Percentiles rank a stretch among this genome's conserved stretches.
phyloP scores from a whole-genome alignment of 2,797 vertebrate genomes.

The Hirundo rustica region DNA sequence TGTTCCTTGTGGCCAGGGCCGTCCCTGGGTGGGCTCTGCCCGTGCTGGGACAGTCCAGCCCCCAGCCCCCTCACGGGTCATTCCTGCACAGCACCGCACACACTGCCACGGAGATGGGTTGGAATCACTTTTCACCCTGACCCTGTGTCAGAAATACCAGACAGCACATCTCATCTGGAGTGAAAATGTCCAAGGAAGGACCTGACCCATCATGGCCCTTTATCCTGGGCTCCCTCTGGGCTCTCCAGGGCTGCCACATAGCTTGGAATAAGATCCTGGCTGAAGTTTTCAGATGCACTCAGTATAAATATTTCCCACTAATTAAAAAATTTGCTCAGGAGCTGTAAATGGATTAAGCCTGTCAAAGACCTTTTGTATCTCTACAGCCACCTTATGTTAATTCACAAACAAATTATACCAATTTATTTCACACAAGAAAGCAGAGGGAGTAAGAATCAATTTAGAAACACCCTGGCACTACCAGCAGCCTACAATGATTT shows the following conservation, averaged over 20 bases:
- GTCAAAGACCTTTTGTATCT: neutral
- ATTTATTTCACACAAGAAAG: neutral
- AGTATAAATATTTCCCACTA: neutral
- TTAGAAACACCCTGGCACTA: neutral
- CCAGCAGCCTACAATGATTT: neutral
- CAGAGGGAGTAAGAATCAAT: neutral
- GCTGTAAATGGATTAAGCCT: neutral
- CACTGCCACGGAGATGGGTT: neutral
- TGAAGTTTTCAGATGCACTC: neutral
- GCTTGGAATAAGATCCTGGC: neutral
- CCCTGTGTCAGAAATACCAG: neutral
- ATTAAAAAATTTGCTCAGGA: slow-evolving; percentile 4
- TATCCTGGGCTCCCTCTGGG: neutral
- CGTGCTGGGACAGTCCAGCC: neutral
- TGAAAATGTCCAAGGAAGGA: neutral
- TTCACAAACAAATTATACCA: neutral
- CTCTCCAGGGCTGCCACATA: neutral
- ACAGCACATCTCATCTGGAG: neutral
- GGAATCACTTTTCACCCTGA: neutral
- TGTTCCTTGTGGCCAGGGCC: neutral
- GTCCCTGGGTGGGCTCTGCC: fast-evolving
- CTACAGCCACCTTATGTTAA: neutral
- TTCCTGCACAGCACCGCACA: neutral
- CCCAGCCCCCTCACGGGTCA: neutral
- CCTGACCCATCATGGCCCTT: neutral